These are phyloP conservation scores for Platorchestia sp. DNA, from an alignment of 1,140 invertebrate species.

Conservation along the genomic window DNA sequence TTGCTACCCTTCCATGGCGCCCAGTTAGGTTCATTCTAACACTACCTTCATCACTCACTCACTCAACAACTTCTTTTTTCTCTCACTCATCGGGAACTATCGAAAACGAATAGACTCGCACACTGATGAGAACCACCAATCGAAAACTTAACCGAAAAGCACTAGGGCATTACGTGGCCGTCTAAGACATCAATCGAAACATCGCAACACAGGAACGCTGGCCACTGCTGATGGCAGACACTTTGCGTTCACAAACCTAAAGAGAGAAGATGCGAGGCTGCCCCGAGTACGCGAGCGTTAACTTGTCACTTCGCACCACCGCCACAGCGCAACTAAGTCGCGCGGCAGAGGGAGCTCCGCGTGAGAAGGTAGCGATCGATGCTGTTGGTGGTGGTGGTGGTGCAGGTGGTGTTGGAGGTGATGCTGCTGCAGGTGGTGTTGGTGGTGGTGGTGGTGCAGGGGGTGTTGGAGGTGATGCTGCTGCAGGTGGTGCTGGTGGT, in stretches of 20 bases:
- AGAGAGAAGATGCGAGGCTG: slow-evolving; percentile 41
- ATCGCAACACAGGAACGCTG: not conserved
- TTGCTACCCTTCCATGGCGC: slow-evolving; percentile 59
- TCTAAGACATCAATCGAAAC: not conserved
- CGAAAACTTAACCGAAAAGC: not conserved
- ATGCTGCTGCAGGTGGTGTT: not conserved
- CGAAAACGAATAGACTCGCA: not conserved
- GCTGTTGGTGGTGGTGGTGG: not conserved
- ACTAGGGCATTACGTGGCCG: not conserved
- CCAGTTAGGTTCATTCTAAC: slow-evolving; percentile 8
- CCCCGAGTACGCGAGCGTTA: not conserved
- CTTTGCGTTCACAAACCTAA: slow-evolving; percentile 7
- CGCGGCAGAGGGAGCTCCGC: not conserved
- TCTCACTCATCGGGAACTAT: not conserved
- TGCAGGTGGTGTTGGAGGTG: not conserved
- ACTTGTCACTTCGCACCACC: not conserved
- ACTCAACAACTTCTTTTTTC: slow-evolving; percentile 28
- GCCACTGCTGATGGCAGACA: not conserved
- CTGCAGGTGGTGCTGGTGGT: slow-evolving; percentile 15
- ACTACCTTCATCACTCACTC: slow-evolving; percentile 52
- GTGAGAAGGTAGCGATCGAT: slow-evolving; percentile 28
- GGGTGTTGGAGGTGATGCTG: not conserved
- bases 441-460: not conserved
- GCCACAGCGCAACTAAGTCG: not conserved
- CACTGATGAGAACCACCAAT: not conserved